phyloP scores from a whole-genome alignment of 1,140 invertebrate genomes.

The Leptopilina boulardi region DNA sequence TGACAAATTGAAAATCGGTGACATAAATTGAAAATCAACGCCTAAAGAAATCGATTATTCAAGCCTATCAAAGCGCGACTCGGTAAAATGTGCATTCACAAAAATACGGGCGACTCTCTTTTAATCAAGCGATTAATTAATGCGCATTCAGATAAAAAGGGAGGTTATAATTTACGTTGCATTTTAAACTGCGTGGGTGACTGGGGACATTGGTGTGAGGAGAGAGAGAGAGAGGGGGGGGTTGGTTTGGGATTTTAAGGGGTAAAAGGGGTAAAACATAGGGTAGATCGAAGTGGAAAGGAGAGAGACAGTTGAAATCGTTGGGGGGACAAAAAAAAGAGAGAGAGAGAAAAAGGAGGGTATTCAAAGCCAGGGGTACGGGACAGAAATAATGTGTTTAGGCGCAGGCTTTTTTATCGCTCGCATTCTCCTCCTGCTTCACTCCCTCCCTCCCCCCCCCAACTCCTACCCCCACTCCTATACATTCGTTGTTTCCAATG shows the following conservation, averaged over 20 bases:
- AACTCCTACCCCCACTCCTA: slow-evolving; percentile 42
- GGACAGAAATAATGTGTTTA: slow-evolving; percentile 73
- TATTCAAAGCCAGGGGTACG: slow-evolving; percentile 53
- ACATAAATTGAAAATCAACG: slow-evolving; percentile 31
- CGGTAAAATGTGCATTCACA: slow-evolving; percentile 27
- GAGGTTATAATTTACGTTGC: slow-evolving; percentile 59
- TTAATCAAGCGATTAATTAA: slow-evolving; percentile 33
- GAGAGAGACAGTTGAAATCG: slow-evolving; percentile 57
- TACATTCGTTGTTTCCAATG: slow-evolving; percentile 72
- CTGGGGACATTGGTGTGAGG: slow-evolving; percentile 16
- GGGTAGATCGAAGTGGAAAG: slow-evolving; percentile 61
- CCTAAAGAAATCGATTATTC: slow-evolving; percentile 30
- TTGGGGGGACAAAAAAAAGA: slow-evolving; percentile 36
- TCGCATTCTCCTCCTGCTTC: slow-evolving; percentile 53
- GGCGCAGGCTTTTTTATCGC: slow-evolving; percentile 72
- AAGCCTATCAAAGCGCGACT: slow-evolving; percentile 29
- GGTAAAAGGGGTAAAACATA: slow-evolving; percentile 57
- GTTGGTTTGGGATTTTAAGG: slow-evolving; percentile 36
- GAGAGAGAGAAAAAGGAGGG: slow-evolving; percentile 38
- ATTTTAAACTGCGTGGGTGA: slow-evolving; percentile 45
- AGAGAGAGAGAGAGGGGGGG: not conserved
- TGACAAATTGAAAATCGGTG: slow-evolving; percentile 17
- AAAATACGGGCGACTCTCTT: slow-evolving; percentile 32
- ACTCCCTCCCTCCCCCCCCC: not conserved
- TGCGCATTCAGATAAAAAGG: slow-evolving; percentile 57